Evolutionary conservation across 1,140 invertebrate genomes (phyloP).

Genomic region (Hylyphantes graminicola): DNA sequence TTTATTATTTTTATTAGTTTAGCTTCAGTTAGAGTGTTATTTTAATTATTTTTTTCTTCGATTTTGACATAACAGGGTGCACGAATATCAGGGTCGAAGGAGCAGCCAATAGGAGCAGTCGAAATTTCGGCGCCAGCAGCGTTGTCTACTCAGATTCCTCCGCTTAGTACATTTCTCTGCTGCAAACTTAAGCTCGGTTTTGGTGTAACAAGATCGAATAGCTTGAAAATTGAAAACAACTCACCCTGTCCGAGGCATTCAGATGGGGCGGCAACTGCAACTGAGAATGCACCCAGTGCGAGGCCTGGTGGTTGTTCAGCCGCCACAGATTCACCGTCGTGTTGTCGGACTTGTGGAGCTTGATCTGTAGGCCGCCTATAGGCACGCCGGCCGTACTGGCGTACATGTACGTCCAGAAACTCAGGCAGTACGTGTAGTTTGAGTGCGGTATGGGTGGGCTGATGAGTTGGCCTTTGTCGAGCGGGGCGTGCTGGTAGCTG

Average conservation of each 20-base stretch:
- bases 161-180: too few species aligned
- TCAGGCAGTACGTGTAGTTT: conserved; percentile 47
- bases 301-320: conserved; percentile 54
- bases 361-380: conserved; percentile 45
- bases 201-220: too few species aligned
- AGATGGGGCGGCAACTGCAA: conserved; percentile 5
- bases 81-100: too few species aligned
- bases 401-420: conserved; percentile 55
- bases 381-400: conserved; percentile 48
- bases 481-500: conserved; percentile 46
- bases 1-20: too few species aligned
- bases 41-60: too few species aligned
- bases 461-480: conserved; percentile 54
- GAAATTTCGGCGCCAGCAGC: too few species aligned
- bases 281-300: conserved; percentile 47
- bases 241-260: conserved; percentile 39
- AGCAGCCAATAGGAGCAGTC: too few species aligned
- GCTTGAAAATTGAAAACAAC: not conserved
- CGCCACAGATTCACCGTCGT: conserved; percentile 40
- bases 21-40: too few species aligned
- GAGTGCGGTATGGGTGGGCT: conserved; percentile 36
- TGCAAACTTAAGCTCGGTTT: too few species aligned
- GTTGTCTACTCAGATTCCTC: too few species aligned
- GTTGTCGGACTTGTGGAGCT: conserved; percentile 6
- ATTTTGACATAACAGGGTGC: too few species aligned